Evolutionary conservation across 2,888 invertebrate genomes (phyloP).

Genomic region (Cantharis flavilabris): DNA sequence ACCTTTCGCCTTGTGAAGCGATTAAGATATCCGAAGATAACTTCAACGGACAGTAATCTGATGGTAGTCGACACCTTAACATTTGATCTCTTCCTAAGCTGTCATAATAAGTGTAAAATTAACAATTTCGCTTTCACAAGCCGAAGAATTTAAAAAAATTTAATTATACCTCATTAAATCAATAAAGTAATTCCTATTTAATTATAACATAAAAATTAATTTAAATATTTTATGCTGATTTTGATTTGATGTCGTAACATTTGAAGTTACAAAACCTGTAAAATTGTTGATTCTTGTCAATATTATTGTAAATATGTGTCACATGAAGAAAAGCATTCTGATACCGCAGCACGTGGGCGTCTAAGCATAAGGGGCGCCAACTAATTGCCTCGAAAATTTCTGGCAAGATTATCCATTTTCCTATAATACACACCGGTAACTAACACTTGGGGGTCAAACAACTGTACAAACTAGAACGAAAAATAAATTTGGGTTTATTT

Average conservation of each 20-base stretch:
- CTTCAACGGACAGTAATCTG: not conserved
- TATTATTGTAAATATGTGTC: not conserved
- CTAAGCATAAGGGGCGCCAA: not conserved
- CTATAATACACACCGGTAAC: not conserved
- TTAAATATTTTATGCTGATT: not conserved
- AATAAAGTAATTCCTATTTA: not conserved
- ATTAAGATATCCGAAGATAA: slow-evolving; percentile 5
- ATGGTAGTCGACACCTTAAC: not conserved
- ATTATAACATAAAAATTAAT: not conserved
- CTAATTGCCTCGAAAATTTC: not conserved
- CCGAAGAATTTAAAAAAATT: not conserved
- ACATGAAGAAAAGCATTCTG: not conserved
- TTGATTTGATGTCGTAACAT: not conserved
- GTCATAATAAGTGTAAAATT: not conserved
- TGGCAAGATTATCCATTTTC: not conserved
- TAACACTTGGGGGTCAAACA: not conserved
- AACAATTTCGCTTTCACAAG: not conserved
- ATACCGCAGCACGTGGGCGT: not conserved
- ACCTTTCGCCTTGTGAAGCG: not conserved
- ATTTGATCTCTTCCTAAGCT: not conserved
- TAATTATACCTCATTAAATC: not conserved
- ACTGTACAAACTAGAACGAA: not conserved
- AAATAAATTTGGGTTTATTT: not conserved
- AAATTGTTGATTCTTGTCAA: not conserved
- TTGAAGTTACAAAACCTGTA: not conserved